Conservation (phyloP, 35 echinoderm and acorn worm species). For the Holothuria glaberrima region DNA sequence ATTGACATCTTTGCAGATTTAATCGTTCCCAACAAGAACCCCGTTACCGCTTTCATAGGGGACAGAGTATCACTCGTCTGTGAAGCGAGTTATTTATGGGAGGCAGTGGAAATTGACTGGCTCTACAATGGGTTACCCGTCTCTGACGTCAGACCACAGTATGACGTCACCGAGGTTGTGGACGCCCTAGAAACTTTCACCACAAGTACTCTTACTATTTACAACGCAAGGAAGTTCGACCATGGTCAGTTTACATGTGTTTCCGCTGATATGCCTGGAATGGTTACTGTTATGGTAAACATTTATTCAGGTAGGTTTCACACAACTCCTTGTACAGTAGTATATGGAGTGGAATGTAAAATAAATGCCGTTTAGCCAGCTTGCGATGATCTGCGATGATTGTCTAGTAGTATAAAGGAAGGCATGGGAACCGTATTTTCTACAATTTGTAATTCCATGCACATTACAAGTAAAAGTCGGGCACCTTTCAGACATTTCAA, state of each 20-base stretch:
- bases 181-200: conserved; percentile 12
- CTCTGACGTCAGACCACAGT: conserved; percentile 8
- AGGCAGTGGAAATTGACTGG: conserved; percentile 36
- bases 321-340: no score
- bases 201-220: conserved; percentile 17
- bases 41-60: conserved; percentile 28
- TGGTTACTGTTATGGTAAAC: neutral
- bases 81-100: conserved; percentile 25
- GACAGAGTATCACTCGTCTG: conserved; percentile 2
- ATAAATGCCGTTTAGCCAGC: no score
- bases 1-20: neutral
- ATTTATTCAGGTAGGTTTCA: neutral
- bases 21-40: neutral
- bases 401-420: no score
- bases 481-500: no score
- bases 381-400: no score
- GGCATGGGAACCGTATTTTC: no score
- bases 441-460: no score
- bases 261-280: conserved; percentile 23
- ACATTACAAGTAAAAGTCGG: no score
- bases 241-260: neutral
- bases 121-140: conserved; percentile 27
- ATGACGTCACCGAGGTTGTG: neutral
- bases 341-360: no score
- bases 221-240: neutral